phyloP scores from a whole-genome alignment of 2,113 vertebrate species.

The Todiramphus chloris region DNA sequence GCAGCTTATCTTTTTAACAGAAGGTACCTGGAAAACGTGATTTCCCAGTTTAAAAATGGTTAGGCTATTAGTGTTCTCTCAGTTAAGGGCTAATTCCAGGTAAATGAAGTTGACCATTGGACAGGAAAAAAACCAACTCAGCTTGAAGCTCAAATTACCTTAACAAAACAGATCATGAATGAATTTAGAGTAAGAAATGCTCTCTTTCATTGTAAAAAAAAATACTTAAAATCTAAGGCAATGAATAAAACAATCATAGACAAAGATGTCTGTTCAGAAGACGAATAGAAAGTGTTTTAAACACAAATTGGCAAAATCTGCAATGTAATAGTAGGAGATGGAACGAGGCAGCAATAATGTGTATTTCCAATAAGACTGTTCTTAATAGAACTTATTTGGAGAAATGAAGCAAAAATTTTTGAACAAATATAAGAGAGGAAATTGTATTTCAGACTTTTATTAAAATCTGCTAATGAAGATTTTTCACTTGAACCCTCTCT shows the following conservation, averaged over 20 bases:
- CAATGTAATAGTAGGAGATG: neutral
- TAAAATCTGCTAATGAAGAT: neutral
- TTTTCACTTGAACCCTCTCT: neutral
- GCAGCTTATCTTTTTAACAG: neutral
- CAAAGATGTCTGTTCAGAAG: neutral
- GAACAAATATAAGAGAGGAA: neutral
- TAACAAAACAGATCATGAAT: neutral
- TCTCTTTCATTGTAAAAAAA: neutral
- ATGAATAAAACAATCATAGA: conserved; percentile 21
- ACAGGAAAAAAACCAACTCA: neutral
- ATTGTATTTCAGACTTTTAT: neutral
- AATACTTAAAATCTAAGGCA: neutral
- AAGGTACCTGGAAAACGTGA: neutral
- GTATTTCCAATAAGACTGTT: neutral
- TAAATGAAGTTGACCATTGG: neutral
- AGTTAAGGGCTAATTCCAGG: neutral
- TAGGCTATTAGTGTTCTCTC: neutral
- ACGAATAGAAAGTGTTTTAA: neutral
- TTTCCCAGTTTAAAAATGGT: neutral
- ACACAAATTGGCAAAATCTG: neutral
- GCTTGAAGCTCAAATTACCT: neutral
- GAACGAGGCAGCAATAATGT: neutral
- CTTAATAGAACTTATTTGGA: neutral
- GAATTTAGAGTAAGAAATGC: neutral
- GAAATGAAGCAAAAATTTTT: neutral